A percentile compares a stretch with the other conserved stretches of the same genome.
These are phyloP conservation scores for Harpagus bidentatus DNA, from an alignment of 2,113 vertebrate species.

Conservation along the genomic window DNA sequence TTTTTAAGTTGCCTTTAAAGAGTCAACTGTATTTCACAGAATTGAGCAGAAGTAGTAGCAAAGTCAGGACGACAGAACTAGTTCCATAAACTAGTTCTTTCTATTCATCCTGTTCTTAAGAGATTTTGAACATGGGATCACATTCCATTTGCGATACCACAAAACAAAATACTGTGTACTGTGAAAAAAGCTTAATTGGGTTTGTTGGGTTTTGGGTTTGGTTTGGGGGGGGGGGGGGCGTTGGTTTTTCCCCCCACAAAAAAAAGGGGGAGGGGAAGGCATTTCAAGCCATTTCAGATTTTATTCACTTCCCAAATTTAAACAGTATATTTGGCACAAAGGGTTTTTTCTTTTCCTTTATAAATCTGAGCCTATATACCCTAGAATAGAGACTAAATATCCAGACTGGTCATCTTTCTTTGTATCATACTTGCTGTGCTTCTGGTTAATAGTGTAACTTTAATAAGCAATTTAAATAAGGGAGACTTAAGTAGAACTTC, in stretches of 20 bases:
- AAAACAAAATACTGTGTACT: not conserved
- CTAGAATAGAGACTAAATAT: not conserved
- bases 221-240: too few species aligned
- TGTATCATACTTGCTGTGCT: not conserved
- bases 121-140: not conserved
- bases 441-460: slow-evolving; percentile 34
- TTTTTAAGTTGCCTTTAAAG: not conserved
- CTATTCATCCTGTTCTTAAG: not conserved
- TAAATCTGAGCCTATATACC: not conserved
- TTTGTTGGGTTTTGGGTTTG: too few species aligned
- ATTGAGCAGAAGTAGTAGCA: not conserved
- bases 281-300: not conserved
- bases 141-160: not conserved
- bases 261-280: too few species aligned
- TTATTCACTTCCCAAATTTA: not conserved
- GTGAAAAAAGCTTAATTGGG: not conserved
- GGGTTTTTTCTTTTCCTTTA: not conserved
- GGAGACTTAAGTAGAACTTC: slow-evolving; percentile 11
- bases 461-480: slow-evolving; percentile 56
- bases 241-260: too few species aligned
- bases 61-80: not conserved
- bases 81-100: not conserved
- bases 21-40: not conserved
- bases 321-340: not conserved
- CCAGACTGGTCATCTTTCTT: not conserved